Evolutionary conservation across 2,888 invertebrate species (phyloP).

Genomic region (Ephialtes manifestator): DNA sequence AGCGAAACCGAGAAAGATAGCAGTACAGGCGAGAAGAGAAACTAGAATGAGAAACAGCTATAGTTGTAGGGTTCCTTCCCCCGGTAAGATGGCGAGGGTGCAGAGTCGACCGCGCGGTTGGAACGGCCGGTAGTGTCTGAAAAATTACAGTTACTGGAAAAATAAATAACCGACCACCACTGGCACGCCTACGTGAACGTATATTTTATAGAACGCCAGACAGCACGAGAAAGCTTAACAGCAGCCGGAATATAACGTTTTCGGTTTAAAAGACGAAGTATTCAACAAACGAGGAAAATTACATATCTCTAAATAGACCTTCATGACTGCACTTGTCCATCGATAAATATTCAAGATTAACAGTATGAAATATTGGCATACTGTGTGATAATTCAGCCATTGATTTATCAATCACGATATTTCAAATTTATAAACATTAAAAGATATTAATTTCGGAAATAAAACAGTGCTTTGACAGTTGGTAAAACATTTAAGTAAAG

Average conservation of each 20-base stretch:
- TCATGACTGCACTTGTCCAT: too few species aligned
- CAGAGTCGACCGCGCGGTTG: not conserved
- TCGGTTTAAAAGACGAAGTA: conserved; percentile 40
- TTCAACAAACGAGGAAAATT: too few species aligned
- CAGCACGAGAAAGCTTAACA: conserved; percentile 44
- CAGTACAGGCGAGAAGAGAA: conserved; percentile 3
- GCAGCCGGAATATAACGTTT: not conserved
- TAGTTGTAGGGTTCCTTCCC: not conserved
- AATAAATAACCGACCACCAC: conserved; percentile 81
- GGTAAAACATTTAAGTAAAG: too few species aligned
- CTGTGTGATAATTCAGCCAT: too few species aligned
- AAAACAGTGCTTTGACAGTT: too few species aligned
- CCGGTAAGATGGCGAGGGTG: not conserved
- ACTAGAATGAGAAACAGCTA: conserved; percentile 11
- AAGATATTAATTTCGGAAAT: too few species aligned
- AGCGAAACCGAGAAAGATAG: conserved; percentile 22
- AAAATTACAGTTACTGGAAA: conserved; percentile 83
- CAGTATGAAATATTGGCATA: too few species aligned
- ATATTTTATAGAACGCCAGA: conserved; percentile 77
- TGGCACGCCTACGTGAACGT: conserved; percentile 77
- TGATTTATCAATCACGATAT: too few species aligned
- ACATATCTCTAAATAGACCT: too few species aligned
- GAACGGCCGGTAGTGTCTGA: conserved; percentile 76
- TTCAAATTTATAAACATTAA: too few species aligned
- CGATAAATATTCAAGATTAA: too few species aligned